Conservation (phyloP, 2,797 vertebrate genomes). For the Etheostoma perlongum region DNA sequence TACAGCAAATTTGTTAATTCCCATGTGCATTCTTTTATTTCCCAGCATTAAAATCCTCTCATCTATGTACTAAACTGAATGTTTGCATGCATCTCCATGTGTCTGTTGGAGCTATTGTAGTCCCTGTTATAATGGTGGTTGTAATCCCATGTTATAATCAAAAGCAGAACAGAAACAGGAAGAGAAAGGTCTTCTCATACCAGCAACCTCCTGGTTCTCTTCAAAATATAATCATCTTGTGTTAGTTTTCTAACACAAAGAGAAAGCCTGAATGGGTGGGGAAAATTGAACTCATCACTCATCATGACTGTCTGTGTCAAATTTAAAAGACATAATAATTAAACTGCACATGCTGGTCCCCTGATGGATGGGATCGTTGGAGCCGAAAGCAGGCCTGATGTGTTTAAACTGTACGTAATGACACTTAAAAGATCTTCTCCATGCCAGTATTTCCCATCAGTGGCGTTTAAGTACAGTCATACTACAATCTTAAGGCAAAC, state of each 20-base stretch:
- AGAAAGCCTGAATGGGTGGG: slow-evolving; percentile 6
- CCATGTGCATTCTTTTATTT: not conserved
- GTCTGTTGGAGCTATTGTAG: not conserved
- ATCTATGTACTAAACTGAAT: not conserved
- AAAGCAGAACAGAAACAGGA: not conserved
- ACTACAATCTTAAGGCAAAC: not conserved
- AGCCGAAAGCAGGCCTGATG: slow-evolving; percentile 41
- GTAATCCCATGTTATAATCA: slow-evolving; percentile 26
- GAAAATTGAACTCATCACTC: slow-evolving; percentile 33
- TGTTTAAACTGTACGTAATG: slow-evolving; percentile 60
- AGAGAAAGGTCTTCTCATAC: not conserved
- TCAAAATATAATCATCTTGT: slow-evolving; percentile 40
- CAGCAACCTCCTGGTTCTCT: not conserved
- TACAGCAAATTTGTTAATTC: not conserved
- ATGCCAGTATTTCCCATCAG: not conserved
- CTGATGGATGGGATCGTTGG: slow-evolving; percentile 58
- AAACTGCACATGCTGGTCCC: slow-evolving; percentile 39
- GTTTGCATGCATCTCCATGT: not conserved
- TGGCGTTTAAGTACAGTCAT: not conserved
- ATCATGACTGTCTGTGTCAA: slow-evolving; percentile 33
- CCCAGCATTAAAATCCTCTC: not conserved
- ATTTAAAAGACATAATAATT: slow-evolving; percentile 73
- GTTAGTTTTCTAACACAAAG: slow-evolving; percentile 14
- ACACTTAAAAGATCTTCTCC: slow-evolving; percentile 57
- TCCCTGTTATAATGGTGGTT: no score